These are phyloP conservation scores for Nothobranchius kuhntae DNA, from an alignment of 2,113 vertebrate species.

Conservation along the genomic window DNA sequence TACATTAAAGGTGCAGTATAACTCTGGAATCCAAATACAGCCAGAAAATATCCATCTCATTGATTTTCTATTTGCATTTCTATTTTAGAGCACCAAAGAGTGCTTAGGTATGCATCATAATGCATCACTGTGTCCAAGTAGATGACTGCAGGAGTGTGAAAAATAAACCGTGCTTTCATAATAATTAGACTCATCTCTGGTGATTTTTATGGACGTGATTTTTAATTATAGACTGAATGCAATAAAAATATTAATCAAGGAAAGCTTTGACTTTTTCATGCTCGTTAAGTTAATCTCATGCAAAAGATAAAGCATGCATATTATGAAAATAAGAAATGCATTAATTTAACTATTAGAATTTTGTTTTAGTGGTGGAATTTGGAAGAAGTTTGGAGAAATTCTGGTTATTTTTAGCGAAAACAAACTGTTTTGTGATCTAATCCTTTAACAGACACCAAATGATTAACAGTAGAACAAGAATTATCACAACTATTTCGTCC, in stretches of 20 bases:
- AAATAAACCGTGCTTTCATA: slow-evolving; percentile 5
- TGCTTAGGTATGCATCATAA: slow-evolving; percentile 28
- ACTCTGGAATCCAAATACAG: not conserved
- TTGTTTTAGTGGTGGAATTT: too few species aligned
- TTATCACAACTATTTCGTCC: too few species aligned
- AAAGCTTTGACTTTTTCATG: not conserved
- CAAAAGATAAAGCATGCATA: not conserved
- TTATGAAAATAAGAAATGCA: not conserved
- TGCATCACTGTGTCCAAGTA: not conserved
- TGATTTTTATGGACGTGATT: slow-evolving; percentile 33
- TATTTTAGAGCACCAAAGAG: slow-evolving; percentile 41
- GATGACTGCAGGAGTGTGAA: too few species aligned
- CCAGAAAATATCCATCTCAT: slow-evolving; percentile 27
- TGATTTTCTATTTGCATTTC: slow-evolving; percentile 55
- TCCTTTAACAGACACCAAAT: too few species aligned
- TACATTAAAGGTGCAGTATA: too few species aligned
- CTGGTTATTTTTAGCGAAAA: too few species aligned
- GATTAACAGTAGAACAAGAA: too few species aligned
- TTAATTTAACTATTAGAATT: not conserved
- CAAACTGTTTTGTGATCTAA: too few species aligned
- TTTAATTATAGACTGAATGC: slow-evolving; percentile 18
- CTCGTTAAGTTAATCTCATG: not conserved
- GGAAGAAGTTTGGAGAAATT: too few species aligned
- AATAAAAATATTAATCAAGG: slow-evolving; percentile 17
- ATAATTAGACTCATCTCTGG: slow-evolving; percentile 9